Percentiles rank a stretch among this genome's conserved stretches.
These are phyloP conservation scores for Eurytoma californica DNA, from an alignment of 2,888 invertebrate genomes.

Conservation along the genomic window DNA sequence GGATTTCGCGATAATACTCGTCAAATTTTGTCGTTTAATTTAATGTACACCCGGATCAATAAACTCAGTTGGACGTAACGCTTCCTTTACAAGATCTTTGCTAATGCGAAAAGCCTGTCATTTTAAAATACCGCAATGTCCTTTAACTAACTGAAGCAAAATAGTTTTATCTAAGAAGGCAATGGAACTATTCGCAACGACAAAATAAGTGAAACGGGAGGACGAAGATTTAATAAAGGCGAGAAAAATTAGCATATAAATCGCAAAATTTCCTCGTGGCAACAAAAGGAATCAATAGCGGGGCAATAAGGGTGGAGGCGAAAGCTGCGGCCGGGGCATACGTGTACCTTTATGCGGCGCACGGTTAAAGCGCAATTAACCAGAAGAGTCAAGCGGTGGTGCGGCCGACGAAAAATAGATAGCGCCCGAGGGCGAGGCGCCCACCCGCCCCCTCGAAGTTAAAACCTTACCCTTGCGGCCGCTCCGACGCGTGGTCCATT, in stretches of 20 bases:
- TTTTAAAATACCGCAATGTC: no score
- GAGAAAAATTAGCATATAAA: conserved; percentile 47
- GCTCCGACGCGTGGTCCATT: conserved; percentile 67
- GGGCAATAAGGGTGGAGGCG: conserved; percentile 41
- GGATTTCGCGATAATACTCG: neutral
- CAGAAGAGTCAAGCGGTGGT: conserved; percentile 54
- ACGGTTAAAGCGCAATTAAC: conserved; percentile 72
- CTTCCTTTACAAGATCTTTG: no score
- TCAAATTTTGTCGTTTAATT: no score
- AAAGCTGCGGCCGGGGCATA: neutral
- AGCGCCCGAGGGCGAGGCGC: conserved; percentile 65
- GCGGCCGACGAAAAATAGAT: conserved; percentile 73
- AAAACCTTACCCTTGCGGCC: conserved; percentile 69
- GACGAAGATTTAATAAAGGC: conserved; percentile 36
- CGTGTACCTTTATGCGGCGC: conserved; percentile 49
- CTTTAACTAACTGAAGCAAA: no score
- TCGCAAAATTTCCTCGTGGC: conserved; percentile 34
- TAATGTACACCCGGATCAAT: no score
- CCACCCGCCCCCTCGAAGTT: conserved; percentile 71
- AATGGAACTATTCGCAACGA: no score
- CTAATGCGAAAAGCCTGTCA: no score
- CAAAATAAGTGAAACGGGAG: no score
- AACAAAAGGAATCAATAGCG: conserved; percentile 38
- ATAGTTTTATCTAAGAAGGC: no score
- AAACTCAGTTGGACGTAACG: no score